Conservation (phyloP, 2,113 vertebrate genomes). For the Zapus hudsonius region DNA sequence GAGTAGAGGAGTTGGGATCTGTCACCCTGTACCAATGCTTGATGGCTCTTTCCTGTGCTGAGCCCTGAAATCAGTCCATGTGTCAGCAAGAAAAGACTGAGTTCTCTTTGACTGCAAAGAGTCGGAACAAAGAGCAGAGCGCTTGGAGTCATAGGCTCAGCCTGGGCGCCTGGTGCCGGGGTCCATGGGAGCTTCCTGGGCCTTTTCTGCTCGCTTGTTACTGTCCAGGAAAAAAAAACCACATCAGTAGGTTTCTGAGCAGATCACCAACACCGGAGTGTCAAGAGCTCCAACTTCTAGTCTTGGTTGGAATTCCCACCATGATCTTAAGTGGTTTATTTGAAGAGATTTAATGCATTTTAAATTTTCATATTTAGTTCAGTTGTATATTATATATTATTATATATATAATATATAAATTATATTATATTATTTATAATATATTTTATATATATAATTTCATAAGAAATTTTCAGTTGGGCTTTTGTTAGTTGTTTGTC, state of each 20-base stretch:
- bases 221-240: slow-evolving; percentile 11
- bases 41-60: neutral
- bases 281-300: neutral
- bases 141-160: neutral
- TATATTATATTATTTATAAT: too few relatives aligned
- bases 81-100: neutral
- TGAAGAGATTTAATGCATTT: slow-evolving; percentile 42
- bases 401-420: slow-evolving; percentile 28
- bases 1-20: slow-evolving; percentile 28
- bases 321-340: slow-evolving; percentile 17
- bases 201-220: neutral
- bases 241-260: slow-evolving; percentile 7
- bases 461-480: slow-evolving; percentile 31
- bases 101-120: slow-evolving; percentile 52
- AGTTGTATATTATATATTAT: too few relatives aligned
- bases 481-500: neutral
- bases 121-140: slow-evolving; percentile 8
- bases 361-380: slow-evolving; percentile 42
- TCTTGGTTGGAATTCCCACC: neutral
- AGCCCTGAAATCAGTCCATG: neutral
- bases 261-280: neutral
- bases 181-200: neutral
- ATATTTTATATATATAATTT: slow-evolving; percentile 15
- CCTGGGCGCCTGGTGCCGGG: neutral
- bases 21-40: neutral